phyloP scores from a whole-genome alignment of 1,140 invertebrate genomes.

The Pygmarrhopalites habei region DNA sequence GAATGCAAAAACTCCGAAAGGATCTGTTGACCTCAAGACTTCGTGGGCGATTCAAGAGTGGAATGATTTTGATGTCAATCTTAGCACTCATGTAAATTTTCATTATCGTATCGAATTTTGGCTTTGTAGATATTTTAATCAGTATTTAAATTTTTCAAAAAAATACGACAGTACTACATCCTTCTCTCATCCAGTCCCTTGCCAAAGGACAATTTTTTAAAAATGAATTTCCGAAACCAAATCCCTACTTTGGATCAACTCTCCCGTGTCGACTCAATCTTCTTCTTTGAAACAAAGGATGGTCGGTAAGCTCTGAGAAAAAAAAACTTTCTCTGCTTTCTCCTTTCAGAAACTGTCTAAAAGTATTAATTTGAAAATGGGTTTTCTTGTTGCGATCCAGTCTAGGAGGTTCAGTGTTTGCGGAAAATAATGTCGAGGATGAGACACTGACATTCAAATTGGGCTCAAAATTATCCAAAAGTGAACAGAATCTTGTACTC shows the following conservation, averaged over 20 bases:
- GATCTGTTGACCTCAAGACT: constrained; percentile 21
- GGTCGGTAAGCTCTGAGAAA: constrained; percentile 16
- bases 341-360: not conserved
- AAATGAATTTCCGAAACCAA: constrained; percentile 28
- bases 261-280: constrained; percentile 19
- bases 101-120: too few relatives aligned
- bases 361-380: not conserved
- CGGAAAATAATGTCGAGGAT: constrained; percentile 10
- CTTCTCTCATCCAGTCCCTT: not conserved
- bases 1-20: constrained; percentile 22
- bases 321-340: constrained; percentile 1
- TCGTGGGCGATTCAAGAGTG: constrained; percentile 24
- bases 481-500: constrained; percentile 9
- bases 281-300: constrained; percentile 15
- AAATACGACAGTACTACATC: too few relatives aligned
- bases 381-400: not conserved
- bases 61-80: constrained; percentile 30
- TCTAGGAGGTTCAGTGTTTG: constrained; percentile 11
- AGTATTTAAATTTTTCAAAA: not conserved
- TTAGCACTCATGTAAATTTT: constrained; percentile 17
- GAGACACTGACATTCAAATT: constrained; percentile 10
- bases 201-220: constrained; percentile 18
- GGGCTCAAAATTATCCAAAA: constrained; percentile 11
- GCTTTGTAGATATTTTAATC: too few relatives aligned
- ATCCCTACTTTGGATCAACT: constrained; percentile 26